phyloP scores from a whole-genome alignment of 2,888 invertebrate species.

The Tachina lurida region DNA sequence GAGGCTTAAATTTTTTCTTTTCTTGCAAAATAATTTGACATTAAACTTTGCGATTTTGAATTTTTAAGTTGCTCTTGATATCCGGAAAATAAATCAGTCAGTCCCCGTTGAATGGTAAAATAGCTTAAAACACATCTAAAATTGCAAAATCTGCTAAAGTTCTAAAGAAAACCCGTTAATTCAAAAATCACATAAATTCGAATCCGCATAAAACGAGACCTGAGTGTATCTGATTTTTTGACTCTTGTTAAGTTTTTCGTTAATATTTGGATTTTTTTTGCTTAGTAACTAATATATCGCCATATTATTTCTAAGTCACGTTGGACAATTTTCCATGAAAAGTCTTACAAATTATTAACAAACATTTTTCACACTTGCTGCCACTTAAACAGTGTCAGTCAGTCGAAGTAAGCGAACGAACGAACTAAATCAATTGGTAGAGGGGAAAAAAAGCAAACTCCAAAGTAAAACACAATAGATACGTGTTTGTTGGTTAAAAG shows the following conservation, averaged over 20 bases:
- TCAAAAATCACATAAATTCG: too few relatives aligned
- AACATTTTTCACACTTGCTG: conserved; percentile 70
- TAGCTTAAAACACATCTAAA: too few relatives aligned
- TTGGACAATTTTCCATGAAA: conserved; percentile 62
- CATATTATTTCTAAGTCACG: conserved; percentile 64
- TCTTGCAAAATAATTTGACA: too few relatives aligned
- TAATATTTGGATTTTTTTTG: neutral
- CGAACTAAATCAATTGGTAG: conserved; percentile 64
- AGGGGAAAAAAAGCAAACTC: neutral
- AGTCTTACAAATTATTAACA: conserved; percentile 69
- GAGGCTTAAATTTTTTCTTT: too few relatives aligned
- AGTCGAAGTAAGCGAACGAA: conserved; percentile 10
- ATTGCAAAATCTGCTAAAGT: too few relatives aligned
- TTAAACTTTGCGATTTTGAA: too few relatives aligned
- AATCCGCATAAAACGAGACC: too few relatives aligned
- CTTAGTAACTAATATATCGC: conserved; percentile 5
- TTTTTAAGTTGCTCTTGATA: too few relatives aligned
- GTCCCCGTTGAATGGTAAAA: too few relatives aligned
- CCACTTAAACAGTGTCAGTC: conserved; percentile 41
- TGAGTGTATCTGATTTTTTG: conserved; percentile 2
- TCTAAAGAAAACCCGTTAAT: too few relatives aligned
- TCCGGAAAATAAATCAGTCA: too few relatives aligned
- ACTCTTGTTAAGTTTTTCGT: neutral
- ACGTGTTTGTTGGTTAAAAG: conserved; percentile 22
- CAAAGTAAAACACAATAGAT: conserved; percentile 14